Conservation (phyloP, 2,113 vertebrate species). For the Protobothrops flavoviridis region DNA sequence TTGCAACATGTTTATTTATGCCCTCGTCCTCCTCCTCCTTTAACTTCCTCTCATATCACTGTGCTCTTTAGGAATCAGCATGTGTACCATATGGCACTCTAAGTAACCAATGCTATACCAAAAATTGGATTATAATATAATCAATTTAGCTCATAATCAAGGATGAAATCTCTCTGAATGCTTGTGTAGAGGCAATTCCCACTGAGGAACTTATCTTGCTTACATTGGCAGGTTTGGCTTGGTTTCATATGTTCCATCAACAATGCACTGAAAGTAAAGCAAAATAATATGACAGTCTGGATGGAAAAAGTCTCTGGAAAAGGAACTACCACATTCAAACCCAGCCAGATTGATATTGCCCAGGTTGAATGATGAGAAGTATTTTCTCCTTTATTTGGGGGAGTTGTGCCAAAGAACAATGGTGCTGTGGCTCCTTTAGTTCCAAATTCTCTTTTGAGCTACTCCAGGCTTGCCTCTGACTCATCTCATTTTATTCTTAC, state of each 20-base stretch:
- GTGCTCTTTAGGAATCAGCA: slow-evolving; percentile 29
- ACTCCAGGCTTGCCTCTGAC: not conserved
- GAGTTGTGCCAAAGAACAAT: not conserved
- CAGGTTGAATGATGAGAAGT: not conserved
- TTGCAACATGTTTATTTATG: slow-evolving; percentile 17
- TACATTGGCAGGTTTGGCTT: not conserved
- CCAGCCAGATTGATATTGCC: not conserved
- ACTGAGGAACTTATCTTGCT: not conserved
- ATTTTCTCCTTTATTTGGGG: not conserved
- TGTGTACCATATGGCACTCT: not conserved
- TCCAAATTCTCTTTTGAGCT: not conserved
- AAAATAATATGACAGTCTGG: not conserved
- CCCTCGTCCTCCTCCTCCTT: not conserved
- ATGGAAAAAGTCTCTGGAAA: not conserved
- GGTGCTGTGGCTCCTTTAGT: not conserved
- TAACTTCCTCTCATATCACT: not conserved
- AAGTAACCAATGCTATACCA: not conserved
- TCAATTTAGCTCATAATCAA: not conserved
- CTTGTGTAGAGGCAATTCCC: not conserved
- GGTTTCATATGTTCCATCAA: not conserved
- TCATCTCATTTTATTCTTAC: not conserved
- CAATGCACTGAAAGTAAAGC: not conserved
- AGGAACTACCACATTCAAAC: not conserved
- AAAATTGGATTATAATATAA: not conserved
- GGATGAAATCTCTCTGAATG: not conserved